Conservation (phyloP, 2,113 vertebrate species). For the Camelus bactrianus region DNA sequence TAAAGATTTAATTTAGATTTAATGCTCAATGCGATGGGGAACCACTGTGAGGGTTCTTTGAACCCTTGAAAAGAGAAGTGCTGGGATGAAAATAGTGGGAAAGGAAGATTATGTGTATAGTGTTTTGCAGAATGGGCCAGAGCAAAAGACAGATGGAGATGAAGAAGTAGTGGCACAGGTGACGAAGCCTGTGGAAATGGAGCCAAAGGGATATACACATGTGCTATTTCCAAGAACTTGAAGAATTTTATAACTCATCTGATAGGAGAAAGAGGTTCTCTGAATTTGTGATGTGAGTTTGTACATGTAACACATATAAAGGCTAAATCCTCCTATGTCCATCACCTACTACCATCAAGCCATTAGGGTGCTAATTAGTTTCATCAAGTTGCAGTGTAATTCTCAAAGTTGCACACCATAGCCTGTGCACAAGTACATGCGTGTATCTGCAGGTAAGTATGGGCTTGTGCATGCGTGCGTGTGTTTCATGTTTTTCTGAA, state of each 20-base stretch:
- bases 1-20: constrained; percentile 58
- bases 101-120: constrained; percentile 44
- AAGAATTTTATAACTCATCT: constrained; percentile 28
- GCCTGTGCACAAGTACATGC: neutral
- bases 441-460: neutral
- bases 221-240: neutral
- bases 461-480: neutral
- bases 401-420: neutral
- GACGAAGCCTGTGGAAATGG: constrained; percentile 15
- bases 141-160: constrained; percentile 18
- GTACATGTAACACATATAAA: neutral
- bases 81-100: neutral
- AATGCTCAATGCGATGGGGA: constrained; percentile 28
- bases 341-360: neutral
- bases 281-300: neutral
- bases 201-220: neutral
- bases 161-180: neutral
- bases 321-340: neutral
- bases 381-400: neutral
- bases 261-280: neutral
- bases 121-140: constrained; percentile 3
- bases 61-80: constrained; percentile 11
- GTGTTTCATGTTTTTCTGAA: neutral
- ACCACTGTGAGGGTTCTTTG: neutral
- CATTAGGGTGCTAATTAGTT: constrained; percentile 12